A percentile compares a stretch with the other conserved stretches of the same genome.
Evolutionary conservation across 1,140 invertebrate species (phyloP).

Genomic region (Drosophila baimaii): DNA sequence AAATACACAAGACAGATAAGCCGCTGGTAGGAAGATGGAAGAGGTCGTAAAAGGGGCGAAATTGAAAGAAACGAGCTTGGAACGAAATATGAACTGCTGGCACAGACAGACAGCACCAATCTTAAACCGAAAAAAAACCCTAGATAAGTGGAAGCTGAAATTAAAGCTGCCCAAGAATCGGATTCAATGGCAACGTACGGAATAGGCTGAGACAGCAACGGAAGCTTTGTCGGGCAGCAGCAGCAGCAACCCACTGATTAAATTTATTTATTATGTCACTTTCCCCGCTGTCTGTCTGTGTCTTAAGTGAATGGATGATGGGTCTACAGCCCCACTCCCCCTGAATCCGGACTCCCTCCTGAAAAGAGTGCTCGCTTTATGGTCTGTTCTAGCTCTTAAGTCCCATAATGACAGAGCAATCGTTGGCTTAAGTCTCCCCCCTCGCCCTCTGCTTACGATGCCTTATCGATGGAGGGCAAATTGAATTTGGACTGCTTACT

Average conservation of each 20-base stretch:
- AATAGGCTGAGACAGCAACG: slow-evolving; percentile 22
- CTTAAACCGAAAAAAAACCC: slow-evolving; percentile 14
- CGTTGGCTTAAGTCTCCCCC: slow-evolving; percentile 17
- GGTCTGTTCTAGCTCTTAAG: slow-evolving; percentile 51
- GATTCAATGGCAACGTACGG: slow-evolving; percentile 41
- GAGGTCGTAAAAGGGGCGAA: slow-evolving; percentile 11
- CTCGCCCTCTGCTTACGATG: neutral
- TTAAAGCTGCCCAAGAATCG: slow-evolving; percentile 39
- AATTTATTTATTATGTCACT: slow-evolving; percentile 75
- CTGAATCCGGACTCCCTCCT: neutral
- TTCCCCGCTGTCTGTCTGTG: slow-evolving; percentile 11
- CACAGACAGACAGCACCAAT: slow-evolving; percentile 17
- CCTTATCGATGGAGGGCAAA: slow-evolving; percentile 55
- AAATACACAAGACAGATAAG: slow-evolving; percentile 29
- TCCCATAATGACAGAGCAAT: slow-evolving; percentile 52
- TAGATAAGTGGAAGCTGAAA: slow-evolving; percentile 45
- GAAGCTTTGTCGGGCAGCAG: slow-evolving; percentile 26
- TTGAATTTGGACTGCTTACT: slow-evolving; percentile 52
- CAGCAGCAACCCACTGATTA: slow-evolving; percentile 74
- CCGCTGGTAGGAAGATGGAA: slow-evolving; percentile 13
- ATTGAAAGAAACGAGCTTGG: slow-evolving; percentile 23
- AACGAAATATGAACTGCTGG: slow-evolving; percentile 22
- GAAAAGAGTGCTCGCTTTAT: slow-evolving; percentile 25
- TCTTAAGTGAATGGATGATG: slow-evolving; percentile 17
- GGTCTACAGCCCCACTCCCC: no score